Percentiles rank a stretch among this genome's conserved stretches.
These are phyloP conservation scores for Synergus itoensis DNA, from an alignment of 2,888 invertebrate genomes.

Conservation along the genomic window DNA sequence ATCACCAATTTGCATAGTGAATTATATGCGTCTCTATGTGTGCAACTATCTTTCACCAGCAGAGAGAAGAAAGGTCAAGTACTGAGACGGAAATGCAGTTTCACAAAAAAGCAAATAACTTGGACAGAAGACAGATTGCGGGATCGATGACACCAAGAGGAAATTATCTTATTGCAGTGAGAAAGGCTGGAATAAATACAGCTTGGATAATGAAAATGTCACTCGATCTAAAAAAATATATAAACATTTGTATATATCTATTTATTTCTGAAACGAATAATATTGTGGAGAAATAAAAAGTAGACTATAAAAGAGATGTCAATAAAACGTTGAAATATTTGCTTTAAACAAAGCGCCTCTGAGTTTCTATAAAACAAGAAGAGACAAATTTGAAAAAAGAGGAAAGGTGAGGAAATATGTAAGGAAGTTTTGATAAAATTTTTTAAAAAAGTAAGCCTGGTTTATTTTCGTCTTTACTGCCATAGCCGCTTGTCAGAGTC, in stretches of 20 bases:
- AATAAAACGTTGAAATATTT: constrained; percentile 13
- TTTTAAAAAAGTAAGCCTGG: constrained; percentile 3
- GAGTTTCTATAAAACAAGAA: not conserved
- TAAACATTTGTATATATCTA: not conserved
- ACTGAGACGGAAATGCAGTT: constrained; percentile 9
- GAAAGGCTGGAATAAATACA: constrained; percentile 19
- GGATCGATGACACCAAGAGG: constrained; percentile 6
- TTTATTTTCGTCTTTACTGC: not conserved
- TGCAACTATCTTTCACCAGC: not conserved
- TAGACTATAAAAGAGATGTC: not conserved
- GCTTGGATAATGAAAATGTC: constrained; percentile 19
- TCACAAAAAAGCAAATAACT: constrained; percentile 26
- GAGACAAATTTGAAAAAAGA: not conserved
- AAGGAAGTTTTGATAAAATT: constrained; percentile 17
- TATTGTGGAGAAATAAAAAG: not conserved
- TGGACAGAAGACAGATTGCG: constrained; percentile 12
- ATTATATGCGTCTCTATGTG: constrained; percentile 50
- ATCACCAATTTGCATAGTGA: constrained; percentile 57
- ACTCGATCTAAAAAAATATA: not conserved
- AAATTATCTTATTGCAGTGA: constrained; percentile 20
- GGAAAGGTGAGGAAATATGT: not conserved
- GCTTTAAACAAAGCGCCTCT: not conserved
- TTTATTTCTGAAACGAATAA: not conserved
- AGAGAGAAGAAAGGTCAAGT: constrained; percentile 21
- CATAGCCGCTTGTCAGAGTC: not conserved